phyloP scores from a whole-genome alignment of 2,797 vertebrate species.

The Telmatherina bonti region DNA sequence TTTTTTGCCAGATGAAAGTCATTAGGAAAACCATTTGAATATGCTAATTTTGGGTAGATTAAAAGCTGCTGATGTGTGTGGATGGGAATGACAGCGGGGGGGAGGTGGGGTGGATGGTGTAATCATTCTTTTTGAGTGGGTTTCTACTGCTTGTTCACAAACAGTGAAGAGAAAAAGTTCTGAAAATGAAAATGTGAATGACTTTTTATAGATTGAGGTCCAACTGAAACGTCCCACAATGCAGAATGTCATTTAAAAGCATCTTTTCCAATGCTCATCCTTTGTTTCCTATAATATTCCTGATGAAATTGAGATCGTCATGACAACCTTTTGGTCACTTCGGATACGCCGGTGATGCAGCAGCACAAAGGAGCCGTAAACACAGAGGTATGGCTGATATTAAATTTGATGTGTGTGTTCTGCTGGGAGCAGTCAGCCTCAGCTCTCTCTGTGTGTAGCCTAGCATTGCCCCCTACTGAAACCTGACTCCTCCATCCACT shows the following conservation, averaged over 20 bases:
- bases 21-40: slow-evolving; percentile 77
- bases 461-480: slow-evolving; percentile 86
- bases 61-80: slow-evolving; percentile 73
- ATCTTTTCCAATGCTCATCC: background rate
- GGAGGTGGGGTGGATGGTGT: background rate
- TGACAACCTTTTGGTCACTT: slow-evolving; percentile 12
- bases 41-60: slow-evolving; percentile 75
- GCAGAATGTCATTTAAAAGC: background rate
- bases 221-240: background rate
- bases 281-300: background rate
- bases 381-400: slow-evolving; percentile 1
- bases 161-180: background rate
- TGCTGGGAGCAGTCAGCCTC: slow-evolving; percentile 46
- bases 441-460: slow-evolving; percentile 67
- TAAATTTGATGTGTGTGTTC: slow-evolving; percentile 41
- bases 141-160: background rate
- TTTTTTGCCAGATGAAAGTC: slow-evolving; percentile 72
- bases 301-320: background rate
- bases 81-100: slow-evolving; percentile 17
- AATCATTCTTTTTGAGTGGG: background rate
- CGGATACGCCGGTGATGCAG: slow-evolving; percentile 9
- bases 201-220: too few relatives aligned
- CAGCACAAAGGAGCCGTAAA: background rate
- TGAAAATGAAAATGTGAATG: background rate
- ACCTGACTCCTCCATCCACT: slow-evolving; percentile 65